Evolutionary conservation across 2,797 vertebrate genomes (phyloP).

Genomic region (Gymnoscopelus microlampas): DNA sequence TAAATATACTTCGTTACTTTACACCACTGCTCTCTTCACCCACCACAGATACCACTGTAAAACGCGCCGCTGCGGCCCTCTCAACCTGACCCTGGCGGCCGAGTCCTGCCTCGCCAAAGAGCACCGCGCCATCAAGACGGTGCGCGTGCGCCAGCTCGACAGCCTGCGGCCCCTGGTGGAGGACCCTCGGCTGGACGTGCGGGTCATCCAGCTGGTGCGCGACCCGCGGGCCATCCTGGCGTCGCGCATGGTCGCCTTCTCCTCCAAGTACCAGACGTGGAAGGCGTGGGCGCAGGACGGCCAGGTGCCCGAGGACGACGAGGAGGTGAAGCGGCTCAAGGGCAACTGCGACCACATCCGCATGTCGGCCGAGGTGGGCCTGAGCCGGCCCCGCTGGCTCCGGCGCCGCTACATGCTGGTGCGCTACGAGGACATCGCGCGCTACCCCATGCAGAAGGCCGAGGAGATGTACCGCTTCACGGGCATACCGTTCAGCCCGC

Average conservation of each 20-base stretch:
- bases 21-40: not conserved
- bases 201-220: constrained; percentile 94
- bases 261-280: constrained; percentile 90
- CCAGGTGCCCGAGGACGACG: constrained; percentile 84
- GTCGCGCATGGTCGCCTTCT: constrained; percentile 95
- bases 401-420: constrained; percentile 93
- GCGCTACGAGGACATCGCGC: constrained; percentile 96
- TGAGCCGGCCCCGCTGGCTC: constrained; percentile 89
- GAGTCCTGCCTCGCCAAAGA: constrained; percentile 89
- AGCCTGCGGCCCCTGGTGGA: constrained; percentile 89
- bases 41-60: constrained; percentile 85
- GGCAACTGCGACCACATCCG: constrained; percentile 94
- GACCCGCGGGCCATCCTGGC: constrained; percentile 94
- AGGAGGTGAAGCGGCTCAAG: constrained; percentile 90
- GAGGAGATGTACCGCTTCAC: constrained; percentile 94
- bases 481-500: constrained; percentile 87
- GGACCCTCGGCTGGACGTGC: constrained; percentile 89
- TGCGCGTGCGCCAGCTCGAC: constrained; percentile 91
- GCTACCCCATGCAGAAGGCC: constrained; percentile 89
- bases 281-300: constrained; percentile 89
- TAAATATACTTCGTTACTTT: too few species aligned
- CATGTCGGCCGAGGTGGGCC: constrained; percentile 88
- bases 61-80: constrained; percentile 89
- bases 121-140: constrained; percentile 90
- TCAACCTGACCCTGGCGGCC: constrained; percentile 91